Evolutionary conservation across 2,888 invertebrate genomes (phyloP).

Genomic region (Ectemnius continuus): DNA sequence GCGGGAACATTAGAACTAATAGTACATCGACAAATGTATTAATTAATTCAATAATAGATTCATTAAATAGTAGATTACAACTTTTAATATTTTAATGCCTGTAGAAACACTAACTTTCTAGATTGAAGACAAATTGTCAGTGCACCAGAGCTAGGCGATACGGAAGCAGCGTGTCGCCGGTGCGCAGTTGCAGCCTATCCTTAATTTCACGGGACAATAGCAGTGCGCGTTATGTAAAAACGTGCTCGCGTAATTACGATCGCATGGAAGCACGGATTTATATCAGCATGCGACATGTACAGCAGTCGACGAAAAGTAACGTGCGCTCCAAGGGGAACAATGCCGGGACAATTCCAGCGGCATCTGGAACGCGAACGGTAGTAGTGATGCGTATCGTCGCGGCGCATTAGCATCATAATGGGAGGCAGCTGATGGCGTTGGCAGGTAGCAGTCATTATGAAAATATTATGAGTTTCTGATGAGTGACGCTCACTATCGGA

Average conservation of each 20-base stretch:
- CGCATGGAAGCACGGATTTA: too few relatives aligned
- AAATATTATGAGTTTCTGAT: slow-evolving; percentile 52
- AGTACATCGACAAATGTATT: too few relatives aligned
- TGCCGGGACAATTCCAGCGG: neutral
- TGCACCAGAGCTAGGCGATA: too few relatives aligned
- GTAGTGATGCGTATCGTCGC: slow-evolving; percentile 48
- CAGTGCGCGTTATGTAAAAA: neutral
- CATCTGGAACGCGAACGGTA: slow-evolving; percentile 9
- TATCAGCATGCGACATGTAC: too few relatives aligned
- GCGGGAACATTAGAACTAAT: too few relatives aligned
- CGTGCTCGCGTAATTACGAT: neutral
- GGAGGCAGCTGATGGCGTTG: slow-evolving; percentile 19
- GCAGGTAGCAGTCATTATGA: slow-evolving; percentile 43
- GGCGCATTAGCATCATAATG: slow-evolving; percentile 61
- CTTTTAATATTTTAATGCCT: too few relatives aligned
- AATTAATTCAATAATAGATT: too few relatives aligned
- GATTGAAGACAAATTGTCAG: too few relatives aligned
- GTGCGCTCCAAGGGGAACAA: neutral
- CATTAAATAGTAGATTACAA: too few relatives aligned
- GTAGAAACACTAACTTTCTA: too few relatives aligned
- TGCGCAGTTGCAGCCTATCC: too few relatives aligned
- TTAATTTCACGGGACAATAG: neutral
- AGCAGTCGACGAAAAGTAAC: neutral
- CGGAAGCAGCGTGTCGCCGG: too few relatives aligned
- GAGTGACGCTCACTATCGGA: slow-evolving; percentile 8